Evolutionary conservation across 2,797 vertebrate genomes (phyloP).

Genomic region (Sarcophilus harrisii): DNA sequence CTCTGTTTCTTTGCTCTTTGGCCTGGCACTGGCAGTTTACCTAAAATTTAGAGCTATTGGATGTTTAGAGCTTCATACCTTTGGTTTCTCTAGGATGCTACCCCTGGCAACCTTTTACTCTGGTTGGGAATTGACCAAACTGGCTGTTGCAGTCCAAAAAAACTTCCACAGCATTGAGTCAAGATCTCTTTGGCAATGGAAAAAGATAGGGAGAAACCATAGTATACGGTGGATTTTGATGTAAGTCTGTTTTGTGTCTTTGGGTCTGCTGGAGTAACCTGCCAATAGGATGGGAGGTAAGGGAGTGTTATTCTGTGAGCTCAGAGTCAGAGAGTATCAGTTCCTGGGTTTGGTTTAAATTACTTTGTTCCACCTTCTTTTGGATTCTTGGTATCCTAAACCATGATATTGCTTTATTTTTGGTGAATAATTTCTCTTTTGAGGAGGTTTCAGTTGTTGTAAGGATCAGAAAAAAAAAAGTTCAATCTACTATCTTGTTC

Average conservation of each 20-base stretch:
- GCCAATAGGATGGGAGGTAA: not conserved
- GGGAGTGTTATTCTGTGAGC: not conserved
- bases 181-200: not conserved
- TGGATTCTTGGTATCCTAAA: not conserved
- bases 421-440: not conserved
- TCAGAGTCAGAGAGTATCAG: not conserved
- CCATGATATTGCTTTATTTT: not conserved
- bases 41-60: no score
- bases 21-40: not conserved
- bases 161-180: not conserved
- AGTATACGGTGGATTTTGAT: not conserved
- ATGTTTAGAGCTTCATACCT: not conserved
- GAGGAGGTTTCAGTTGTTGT: not conserved
- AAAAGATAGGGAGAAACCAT: not conserved
- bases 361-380: not conserved
- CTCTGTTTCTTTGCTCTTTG: not conserved
- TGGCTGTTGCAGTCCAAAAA: not conserved
- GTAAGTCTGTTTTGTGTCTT: not conserved
- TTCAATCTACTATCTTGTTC: not conserved
- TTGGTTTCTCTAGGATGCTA: not conserved
- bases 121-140: not conserved
- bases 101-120: not conserved
- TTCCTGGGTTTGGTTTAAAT: not conserved
- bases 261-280: not conserved
- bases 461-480: not conserved